Evolutionary conservation across 2,113 vertebrate species (phyloP).

Genomic region (Ceuthmochares aereus): DNA sequence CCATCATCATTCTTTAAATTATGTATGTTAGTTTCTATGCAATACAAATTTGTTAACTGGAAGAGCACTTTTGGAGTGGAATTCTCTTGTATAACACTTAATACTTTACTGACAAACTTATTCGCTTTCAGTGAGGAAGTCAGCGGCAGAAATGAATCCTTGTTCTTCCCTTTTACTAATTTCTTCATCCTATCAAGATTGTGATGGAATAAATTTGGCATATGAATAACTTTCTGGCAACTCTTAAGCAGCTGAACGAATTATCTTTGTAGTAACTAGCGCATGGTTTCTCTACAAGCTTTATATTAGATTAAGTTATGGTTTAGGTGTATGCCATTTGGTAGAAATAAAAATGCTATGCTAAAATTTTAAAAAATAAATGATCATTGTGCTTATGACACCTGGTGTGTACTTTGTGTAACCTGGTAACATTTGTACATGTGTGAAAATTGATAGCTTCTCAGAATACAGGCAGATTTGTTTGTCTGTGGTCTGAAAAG

Average conservation of each 20-base stretch:
- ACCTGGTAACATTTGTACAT: neutral
- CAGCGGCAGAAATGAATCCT: neutral
- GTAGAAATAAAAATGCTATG: neutral
- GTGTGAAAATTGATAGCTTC: neutral
- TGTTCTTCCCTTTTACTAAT: neutral
- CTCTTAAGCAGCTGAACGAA: conserved; percentile 45
- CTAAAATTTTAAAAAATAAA: neutral
- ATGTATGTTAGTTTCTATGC: neutral
- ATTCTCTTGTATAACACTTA: neutral
- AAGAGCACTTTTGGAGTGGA: neutral
- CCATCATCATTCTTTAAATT: neutral
- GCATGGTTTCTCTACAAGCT: neutral
- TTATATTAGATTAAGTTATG: neutral
- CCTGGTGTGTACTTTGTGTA: neutral
- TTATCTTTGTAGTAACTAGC: conserved; percentile 8
- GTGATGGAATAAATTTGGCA: conserved; percentile 4
- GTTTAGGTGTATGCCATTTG: neutral
- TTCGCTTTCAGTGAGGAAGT: neutral
- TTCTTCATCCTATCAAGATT: neutral
- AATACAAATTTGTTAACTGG: neutral
- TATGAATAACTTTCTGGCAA: conserved; percentile 38
- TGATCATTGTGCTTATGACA: neutral
- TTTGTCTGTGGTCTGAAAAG: neutral
- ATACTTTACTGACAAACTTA: neutral
- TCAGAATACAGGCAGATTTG: neutral